Base-by-base conservation (phyloP, 2,113 vertebrate species). In the Silurus asotus region DNA sequence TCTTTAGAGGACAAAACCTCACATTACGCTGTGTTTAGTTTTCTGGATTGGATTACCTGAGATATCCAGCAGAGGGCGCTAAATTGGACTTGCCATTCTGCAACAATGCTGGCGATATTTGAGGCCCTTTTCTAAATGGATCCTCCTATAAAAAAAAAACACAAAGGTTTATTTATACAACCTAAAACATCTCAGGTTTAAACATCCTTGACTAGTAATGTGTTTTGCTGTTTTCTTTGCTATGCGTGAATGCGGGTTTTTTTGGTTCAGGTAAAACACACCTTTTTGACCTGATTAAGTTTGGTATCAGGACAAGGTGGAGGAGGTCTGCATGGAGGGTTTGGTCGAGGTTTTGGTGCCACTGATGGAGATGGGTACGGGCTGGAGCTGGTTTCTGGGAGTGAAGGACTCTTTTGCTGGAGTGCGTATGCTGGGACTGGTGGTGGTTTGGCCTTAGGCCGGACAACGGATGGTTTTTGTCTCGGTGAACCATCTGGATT, bases 321-420 rank as follows among this genome's bases (percentile, higher is more conserved):
- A 55, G 94, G 94, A 76, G 95, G 94, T 92, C 95, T 93, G 84
- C 59, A 93, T 6, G 95, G 95, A 0, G 95, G 94, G 19, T 87
- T 88, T n/a, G 94, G 92, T n/a, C 92, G 88, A n/a, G 62, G 65
- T 89, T 87, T 90, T 4, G 87, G 10, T 51, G 45, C 58, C n/a
- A 76, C 55, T 37, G 88, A 85, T 72, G 84, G 88, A 84, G 88
- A 87, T 6, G 84, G 53, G 0, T 23, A 85, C 59, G 81, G 51
- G 88, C 87, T 90, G 61, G 78, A n/a, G 10, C 62, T 62, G 8
- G 55, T 25, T 45, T 59, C 85, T 69, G 58, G 87, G 51, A 62
- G 88, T 28, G 76, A 65, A 8, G 49, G 11, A 76, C 64, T 62
- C 37, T 83, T 83, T 77, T 88, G 87, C 28, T 82, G 82, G 10